Evolutionary conservation across 2,797 vertebrate genomes (phyloP).

Genomic region (Megaceryle alcyon): DNA sequence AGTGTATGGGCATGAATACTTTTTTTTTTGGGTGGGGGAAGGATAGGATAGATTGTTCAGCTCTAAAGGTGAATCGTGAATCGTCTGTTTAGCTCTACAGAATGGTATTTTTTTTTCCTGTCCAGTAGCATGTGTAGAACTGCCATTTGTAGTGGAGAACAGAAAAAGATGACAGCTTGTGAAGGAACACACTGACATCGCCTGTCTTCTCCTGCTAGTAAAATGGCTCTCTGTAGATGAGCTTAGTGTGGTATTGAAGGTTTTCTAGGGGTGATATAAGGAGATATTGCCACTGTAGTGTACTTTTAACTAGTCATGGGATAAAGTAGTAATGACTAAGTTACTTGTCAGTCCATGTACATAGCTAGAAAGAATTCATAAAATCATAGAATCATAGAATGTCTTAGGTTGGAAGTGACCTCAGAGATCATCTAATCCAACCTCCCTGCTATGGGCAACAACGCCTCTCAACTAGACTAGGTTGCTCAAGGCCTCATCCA

Average conservation of each 20-base stretch:
- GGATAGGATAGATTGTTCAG: not conserved
- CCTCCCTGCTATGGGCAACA: too few relatives aligned
- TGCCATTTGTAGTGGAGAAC: not conserved
- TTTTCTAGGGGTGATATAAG: not conserved
- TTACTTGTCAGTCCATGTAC: not conserved
- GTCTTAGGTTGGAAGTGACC: too few relatives aligned
- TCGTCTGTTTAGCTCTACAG: not conserved
- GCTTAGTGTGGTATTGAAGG: not conserved
- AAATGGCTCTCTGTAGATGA: not conserved
- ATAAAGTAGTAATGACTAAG: not conserved
- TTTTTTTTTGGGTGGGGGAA: not conserved
- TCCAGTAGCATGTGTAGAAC: not conserved
- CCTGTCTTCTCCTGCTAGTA: not conserved
- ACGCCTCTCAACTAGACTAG: too few relatives aligned
- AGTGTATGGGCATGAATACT: not conserved
- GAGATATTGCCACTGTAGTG: not conserved
- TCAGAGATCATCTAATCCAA: too few relatives aligned
- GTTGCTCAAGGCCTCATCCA: too few relatives aligned
- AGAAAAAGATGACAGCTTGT: not conserved
- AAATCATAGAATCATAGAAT: too few relatives aligned
- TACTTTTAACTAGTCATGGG: not conserved
- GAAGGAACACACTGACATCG: not conserved
- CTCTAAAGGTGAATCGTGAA: not conserved
- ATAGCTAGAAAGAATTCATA: not conserved
- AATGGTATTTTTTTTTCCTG: not conserved